Percentiles rank a stretch among this genome's conserved stretches.
Evolutionary conservation across 2,888 invertebrate species (phyloP).

Genomic region (Nezara viridula): DNA sequence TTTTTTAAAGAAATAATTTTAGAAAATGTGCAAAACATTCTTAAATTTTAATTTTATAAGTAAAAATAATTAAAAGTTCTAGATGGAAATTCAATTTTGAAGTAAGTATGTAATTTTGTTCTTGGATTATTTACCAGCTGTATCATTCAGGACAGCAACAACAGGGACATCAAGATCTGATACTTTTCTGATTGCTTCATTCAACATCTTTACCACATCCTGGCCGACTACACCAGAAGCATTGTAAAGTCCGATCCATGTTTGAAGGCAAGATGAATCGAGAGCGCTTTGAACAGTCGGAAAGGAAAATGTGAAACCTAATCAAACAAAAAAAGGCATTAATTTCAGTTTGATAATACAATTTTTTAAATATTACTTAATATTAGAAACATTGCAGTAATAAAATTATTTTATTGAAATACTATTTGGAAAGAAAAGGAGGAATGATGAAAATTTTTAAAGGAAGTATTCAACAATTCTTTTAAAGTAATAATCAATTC

Average conservation of each 20-base stretch:
- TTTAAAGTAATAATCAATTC: too few species aligned
- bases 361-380: background rate
- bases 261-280: constrained; percentile 79
- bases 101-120: background rate
- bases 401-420: too few species aligned
- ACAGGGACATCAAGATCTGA: constrained; percentile 76
- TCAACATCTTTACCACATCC: constrained; percentile 80
- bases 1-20: background rate
- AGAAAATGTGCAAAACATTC: background rate
- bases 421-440: too few species aligned
- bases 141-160: constrained; percentile 83
- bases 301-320: constrained; percentile 89
- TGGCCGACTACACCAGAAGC: constrained; percentile 79
- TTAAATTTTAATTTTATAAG: too few species aligned
- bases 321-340: constrained; percentile 43
- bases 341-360: background rate
- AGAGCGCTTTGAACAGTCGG: constrained; percentile 83
- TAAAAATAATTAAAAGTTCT: background rate
- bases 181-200: constrained; percentile 75
- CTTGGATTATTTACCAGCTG: constrained; percentile 71
- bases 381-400: too few species aligned
- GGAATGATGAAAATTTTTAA: background rate
- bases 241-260: constrained; percentile 88
- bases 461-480: background rate
- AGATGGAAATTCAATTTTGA: background rate